These are phyloP conservation scores for Petrocephalus zakoni DNA, from an alignment of 2,113 vertebrate genomes.

Conservation along the genomic window DNA sequence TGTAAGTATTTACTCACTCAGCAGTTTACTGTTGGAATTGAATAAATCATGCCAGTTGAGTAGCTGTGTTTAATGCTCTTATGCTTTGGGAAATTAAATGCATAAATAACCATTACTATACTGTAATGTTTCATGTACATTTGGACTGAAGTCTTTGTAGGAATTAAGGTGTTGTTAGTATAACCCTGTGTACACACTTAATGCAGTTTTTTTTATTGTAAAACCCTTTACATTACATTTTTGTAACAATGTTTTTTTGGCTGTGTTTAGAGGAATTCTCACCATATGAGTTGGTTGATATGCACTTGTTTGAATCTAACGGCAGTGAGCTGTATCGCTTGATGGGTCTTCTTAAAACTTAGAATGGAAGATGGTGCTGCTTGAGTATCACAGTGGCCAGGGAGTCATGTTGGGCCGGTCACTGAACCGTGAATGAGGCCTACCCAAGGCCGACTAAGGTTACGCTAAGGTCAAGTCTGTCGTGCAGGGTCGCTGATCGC, in stretches of 20 bases:
- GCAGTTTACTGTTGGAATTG: background rate
- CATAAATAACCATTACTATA: background rate
- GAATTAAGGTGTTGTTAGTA: background rate
- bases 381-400: background rate
- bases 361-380: background rate
- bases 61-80: background rate
- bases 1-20: constrained; percentile 72
- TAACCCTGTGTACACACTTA: background rate
- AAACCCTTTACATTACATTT: background rate
- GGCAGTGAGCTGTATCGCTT: background rate
- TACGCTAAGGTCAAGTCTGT: background rate
- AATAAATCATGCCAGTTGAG: background rate
- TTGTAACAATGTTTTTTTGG: background rate
- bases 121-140: background rate
- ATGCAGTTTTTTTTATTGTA: background rate
- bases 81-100: background rate
- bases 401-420: background rate
- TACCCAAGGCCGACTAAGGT: background rate
- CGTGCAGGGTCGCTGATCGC: background rate
- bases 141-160: background rate
- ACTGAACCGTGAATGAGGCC: background rate
- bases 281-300: background rate
- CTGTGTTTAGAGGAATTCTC: background rate
- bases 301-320: background rate
- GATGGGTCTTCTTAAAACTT: background rate